Evolutionary conservation across 2,113 vertebrate species (phyloP), one percentile per base, ranked within the genome.

Genomic region (Sylvietta virens): DNA sequence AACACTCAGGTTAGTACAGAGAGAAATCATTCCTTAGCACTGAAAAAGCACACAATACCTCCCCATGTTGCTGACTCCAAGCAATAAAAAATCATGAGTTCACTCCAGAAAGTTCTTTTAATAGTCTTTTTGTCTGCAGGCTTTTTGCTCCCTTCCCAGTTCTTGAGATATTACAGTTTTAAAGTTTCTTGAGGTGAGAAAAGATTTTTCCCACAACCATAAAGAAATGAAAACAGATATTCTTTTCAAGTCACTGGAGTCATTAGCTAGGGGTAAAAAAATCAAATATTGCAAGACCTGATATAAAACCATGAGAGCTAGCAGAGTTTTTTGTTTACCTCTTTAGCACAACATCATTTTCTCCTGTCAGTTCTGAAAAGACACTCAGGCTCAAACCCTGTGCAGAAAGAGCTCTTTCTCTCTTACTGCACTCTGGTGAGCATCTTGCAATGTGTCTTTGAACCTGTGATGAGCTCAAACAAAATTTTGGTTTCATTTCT

Each of bases 71-170:
- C 80, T 90, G 79, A 77, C 39, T 94, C 56, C 62, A 90, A 78
- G 88, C 54, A 94, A 72, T 93, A 70, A 94, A 95, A 93, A 90
- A 78, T 62, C 79, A 81, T 42, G 54, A 83, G 35, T 90, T 92
- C 30, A 50, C 71, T 86, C 62, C 33, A 83, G 56, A 73, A 94
- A 95, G 42, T 88, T 94, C 4, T 83, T 92, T 78, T 73, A 92
- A 77, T 74, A 92, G 42, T 65, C 44, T 83, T 94, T 95, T 91
- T 88, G 64, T 95, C 81, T 77, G 64, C 61, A 77, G 71, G 60
- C 66, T 82, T 94, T 96, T 70, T 90, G 30, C 22, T 92, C 7
- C 31, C 58, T 95, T 73, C 37, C 50, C 71, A 28, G 57, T 90
- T 86, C 74, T 76, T 61, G 37, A 90, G 58, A 93, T 47, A 65